Conservation (phyloP, 37 sponge, comb jelly and placozoan genomes). For the Theonella swinhoei region DNA sequence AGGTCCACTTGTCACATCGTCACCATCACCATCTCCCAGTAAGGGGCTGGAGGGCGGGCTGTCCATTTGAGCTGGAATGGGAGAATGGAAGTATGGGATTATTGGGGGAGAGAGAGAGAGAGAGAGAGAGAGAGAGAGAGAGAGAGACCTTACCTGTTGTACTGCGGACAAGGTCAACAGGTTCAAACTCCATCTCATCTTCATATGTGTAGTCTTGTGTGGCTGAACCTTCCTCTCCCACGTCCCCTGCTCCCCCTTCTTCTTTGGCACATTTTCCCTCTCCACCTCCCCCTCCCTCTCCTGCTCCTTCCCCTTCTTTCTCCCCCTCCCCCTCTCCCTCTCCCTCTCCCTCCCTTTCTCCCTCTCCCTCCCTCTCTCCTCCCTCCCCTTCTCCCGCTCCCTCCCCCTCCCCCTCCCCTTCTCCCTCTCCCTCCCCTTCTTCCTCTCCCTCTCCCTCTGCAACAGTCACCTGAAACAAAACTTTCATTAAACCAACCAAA, state of each 20-base stretch:
- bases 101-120: too few species aligned
- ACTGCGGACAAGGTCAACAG: too few species aligned
- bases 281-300: not conserved
- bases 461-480: not conserved
- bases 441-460: not conserved
- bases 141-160: too few species aligned
- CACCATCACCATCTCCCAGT: too few species aligned
- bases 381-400: not conserved
- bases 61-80: too few species aligned
- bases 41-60: too few species aligned
- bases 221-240: not conserved
- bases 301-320: not conserved
- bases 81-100: too few species aligned
- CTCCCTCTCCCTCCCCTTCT: conserved; percentile 4
- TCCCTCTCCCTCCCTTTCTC: conserved; percentile 3
- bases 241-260: not conserved
- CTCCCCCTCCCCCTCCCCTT: not conserved
- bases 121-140: too few species aligned
- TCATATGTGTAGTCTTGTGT: too few species aligned
- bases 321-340: conserved; percentile 14
- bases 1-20: too few species aligned
- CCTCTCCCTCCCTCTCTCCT: not conserved
- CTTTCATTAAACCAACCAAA: not conserved
- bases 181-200: too few species aligned
- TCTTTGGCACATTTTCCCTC: conserved; percentile 3